These are phyloP conservation scores for Dioctria rufipes DNA, from an alignment of 2,888 invertebrate species.

Conservation along the genomic window DNA sequence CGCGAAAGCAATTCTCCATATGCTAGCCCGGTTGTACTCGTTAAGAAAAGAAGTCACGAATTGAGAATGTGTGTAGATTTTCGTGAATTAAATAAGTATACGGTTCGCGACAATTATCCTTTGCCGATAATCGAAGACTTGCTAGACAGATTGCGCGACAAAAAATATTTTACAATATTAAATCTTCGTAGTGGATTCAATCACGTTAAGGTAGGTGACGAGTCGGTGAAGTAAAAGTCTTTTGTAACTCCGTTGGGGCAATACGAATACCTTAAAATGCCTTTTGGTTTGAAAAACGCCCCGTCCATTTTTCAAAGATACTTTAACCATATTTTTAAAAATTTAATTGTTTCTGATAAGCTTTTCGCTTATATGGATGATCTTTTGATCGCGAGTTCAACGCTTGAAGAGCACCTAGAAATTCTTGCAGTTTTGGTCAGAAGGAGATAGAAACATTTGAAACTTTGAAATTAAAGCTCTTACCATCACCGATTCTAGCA, in stretches of 20 bases:
- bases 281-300: slow-evolving; percentile 58
- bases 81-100: slow-evolving; percentile 57
- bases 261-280: slow-evolving; percentile 56
- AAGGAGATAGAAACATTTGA: no score
- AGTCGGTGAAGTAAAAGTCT: slow-evolving; percentile 59
- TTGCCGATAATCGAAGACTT: slow-evolving; percentile 55
- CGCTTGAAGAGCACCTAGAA: no score
- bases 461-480: no score
- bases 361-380: slow-evolving; percentile 61
- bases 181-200: slow-evolving; percentile 61
- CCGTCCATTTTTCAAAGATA: slow-evolving; percentile 59
- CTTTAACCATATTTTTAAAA: slow-evolving; percentile 55
- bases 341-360: no score
- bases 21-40: no score
- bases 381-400: no score
- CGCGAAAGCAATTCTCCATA: no score
- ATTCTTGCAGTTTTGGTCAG: no score
- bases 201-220: slow-evolving; percentile 57
- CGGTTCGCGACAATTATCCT: slow-evolving; percentile 56
- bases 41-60: no score
- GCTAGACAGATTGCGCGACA: slow-evolving; percentile 56
- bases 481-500: no score
- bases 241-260: slow-evolving; percentile 46
- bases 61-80: no score
- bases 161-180: slow-evolving; percentile 59